Base-by-base conservation (phyloP, 2,797 vertebrate species). In the Sciurus carolinensis region DNA sequence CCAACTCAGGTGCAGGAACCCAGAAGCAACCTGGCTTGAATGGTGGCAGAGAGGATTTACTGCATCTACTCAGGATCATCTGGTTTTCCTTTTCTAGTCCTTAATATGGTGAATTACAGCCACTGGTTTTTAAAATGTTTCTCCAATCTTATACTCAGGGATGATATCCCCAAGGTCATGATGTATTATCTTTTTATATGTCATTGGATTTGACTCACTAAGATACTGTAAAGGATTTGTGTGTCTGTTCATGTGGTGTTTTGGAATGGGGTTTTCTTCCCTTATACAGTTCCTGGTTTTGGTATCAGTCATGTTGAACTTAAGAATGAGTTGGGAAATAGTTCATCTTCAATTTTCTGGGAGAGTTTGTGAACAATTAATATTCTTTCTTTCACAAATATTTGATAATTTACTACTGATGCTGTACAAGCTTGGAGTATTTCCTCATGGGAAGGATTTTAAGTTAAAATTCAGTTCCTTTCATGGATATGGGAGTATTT, bases 91-190 rank as follows among this genome's bases (percentile, higher is more conserved):
- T 64, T 71, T 80, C 64, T 79, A 52, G 8, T 90, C 28, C 71
- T 79, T 87, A 76, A 22, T 13, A 14, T 36, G 14, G 15, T 42
- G 57, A 83, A 62, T 95, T 44, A 67, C 10, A 13, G 2, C 73
- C 47, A 42, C 64, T 64, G 44, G 80, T 83, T 85, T 95, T 87
- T 87, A 50, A 80, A 94, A 67, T 71, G 30, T 91, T 73, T 39
- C 5, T 15, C 26, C 86, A 90, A 59, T 22, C 7, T 59, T 66
- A 66, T 47, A 77, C 67, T 66, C 88, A 59, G 62, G 39, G 36
- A 91, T 71, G 75, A 87, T 85, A 83, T 22, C 15, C 7, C 64
- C n/a, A 20, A 50, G 36, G 57, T 79, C 52, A 13, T 20, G 26
- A 52, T n/a, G 5, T 36, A n/a, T 39, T 72, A 67, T 59, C n/a